Percentiles rank a stretch among this genome's conserved stretches.
Conservation (phyloP, 2,888 invertebrate species). For the Serripes groenlandicus region DNA sequence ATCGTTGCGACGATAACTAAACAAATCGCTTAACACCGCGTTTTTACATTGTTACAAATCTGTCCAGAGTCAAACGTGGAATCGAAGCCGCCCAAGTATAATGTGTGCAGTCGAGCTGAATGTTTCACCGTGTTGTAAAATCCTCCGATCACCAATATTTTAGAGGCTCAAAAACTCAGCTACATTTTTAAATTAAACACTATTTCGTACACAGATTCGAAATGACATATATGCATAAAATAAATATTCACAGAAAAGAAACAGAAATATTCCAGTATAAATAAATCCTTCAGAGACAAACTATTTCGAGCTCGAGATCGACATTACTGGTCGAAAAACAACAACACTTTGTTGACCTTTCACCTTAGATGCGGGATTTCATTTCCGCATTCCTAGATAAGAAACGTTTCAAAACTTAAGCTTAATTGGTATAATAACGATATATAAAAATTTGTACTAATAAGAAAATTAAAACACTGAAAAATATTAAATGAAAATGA, state of each 20-base stretch:
- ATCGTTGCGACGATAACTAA: too few relatives aligned
- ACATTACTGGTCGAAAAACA: background rate
- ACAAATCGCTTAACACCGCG: background rate
- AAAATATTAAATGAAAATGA: background rate
- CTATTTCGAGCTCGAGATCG: too few relatives aligned
- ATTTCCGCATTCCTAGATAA: conserved; percentile 42
- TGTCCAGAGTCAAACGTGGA: background rate
- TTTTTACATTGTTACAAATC: background rate
- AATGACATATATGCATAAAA: too few relatives aligned
- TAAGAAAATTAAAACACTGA: background rate
- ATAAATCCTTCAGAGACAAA: too few relatives aligned
- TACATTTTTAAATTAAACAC: too few relatives aligned
- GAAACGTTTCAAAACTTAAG: background rate
- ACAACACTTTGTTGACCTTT: conserved; percentile 42
- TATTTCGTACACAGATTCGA: too few relatives aligned
- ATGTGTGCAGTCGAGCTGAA: too few relatives aligned
- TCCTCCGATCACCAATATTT: too few relatives aligned
- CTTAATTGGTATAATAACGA: background rate
- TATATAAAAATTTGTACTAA: background rate
- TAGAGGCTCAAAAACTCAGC: too few relatives aligned
- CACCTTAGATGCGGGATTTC: conserved; percentile 36
- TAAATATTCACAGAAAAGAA: too few relatives aligned
- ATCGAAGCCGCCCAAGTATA: background rate
- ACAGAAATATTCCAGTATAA: too few relatives aligned
- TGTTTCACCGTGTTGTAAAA: too few relatives aligned